These are phyloP conservation scores for Rhaphigaster nebulosa DNA, from an alignment of 2,888 invertebrate genomes.

Conservation along the genomic window DNA sequence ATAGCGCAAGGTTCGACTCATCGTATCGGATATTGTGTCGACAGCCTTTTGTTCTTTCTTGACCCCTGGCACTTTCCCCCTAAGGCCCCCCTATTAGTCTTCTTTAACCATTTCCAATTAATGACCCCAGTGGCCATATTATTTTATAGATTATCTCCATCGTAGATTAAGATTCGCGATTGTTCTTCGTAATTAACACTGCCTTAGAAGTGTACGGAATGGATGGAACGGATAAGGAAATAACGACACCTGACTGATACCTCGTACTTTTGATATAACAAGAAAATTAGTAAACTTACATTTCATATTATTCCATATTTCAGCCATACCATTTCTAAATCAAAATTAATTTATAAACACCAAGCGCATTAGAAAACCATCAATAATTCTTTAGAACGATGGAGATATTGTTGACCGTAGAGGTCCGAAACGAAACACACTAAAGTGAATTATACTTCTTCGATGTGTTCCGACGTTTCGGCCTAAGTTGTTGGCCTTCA, in stretches of 20 bases:
- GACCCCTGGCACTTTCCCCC: not conserved
- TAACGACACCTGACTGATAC: not conserved
- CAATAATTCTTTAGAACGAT: too few species aligned
- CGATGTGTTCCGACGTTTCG: too few species aligned
- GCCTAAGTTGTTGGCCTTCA: too few species aligned
- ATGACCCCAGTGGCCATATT: not conserved
- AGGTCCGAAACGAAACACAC: too few species aligned
- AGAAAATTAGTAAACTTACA: too few species aligned
- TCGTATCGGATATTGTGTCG: not conserved
- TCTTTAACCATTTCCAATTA: slow-evolving; percentile 12
- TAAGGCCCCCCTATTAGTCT: not conserved
- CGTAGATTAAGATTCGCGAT: not conserved
- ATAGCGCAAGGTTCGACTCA: not conserved
- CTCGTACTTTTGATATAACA: too few species aligned
- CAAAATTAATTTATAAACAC: too few species aligned
- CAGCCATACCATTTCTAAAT: too few species aligned
- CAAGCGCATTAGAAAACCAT: too few species aligned
- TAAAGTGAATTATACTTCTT: too few species aligned
- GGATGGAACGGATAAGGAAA: not conserved
- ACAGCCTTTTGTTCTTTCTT: not conserved
- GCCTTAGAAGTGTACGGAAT: not conserved
- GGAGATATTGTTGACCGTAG: too few species aligned
- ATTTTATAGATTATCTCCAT: not conserved
- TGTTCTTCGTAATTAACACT: not conserved
- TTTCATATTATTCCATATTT: too few species aligned